A percentile compares a stretch with the other conserved stretches of the same genome.
Conservation (phyloP, 2,797 vertebrate genomes). For the Tamandua tetradactyla region DNA sequence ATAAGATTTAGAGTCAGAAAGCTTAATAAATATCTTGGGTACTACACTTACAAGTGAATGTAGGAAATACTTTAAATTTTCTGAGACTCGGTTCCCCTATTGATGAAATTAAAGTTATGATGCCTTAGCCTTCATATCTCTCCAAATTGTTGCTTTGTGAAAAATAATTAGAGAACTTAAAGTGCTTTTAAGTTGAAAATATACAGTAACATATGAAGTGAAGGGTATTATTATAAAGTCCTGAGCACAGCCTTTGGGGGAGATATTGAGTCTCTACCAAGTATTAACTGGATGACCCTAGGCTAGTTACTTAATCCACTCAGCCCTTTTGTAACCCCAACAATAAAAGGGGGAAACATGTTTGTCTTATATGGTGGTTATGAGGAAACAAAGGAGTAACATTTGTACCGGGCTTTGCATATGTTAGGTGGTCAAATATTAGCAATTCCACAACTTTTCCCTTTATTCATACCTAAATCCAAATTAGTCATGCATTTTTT, state of each 20-base stretch:
- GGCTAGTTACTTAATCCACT: not conserved
- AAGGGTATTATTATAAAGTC: not conserved
- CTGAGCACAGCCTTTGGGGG: not conserved
- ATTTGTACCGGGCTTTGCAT: not conserved
- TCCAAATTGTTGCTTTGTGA: not conserved
- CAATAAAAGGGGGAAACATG: not conserved
- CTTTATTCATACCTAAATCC: not conserved
- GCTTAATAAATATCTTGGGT: not conserved
- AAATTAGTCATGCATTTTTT: not conserved
- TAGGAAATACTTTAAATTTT: constrained; percentile 8
- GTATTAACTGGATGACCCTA: not conserved
- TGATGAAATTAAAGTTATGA: not conserved
- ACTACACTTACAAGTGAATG: not conserved
- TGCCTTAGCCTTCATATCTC: not conserved
- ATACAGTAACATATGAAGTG: not conserved
- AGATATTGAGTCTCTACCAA: not conserved
- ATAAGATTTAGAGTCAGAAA: not conserved
- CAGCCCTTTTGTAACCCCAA: not conserved
- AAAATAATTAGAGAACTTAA: not conserved
- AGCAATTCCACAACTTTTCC: not conserved
- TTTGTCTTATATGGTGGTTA: not conserved
- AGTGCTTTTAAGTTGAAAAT: not conserved
- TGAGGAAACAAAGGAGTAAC: not conserved
- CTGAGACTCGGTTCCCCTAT: not conserved
- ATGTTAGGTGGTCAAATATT: not conserved